Conservation (phyloP, 2,797 vertebrate species). For the Neomorphus geoffroyi region DNA sequence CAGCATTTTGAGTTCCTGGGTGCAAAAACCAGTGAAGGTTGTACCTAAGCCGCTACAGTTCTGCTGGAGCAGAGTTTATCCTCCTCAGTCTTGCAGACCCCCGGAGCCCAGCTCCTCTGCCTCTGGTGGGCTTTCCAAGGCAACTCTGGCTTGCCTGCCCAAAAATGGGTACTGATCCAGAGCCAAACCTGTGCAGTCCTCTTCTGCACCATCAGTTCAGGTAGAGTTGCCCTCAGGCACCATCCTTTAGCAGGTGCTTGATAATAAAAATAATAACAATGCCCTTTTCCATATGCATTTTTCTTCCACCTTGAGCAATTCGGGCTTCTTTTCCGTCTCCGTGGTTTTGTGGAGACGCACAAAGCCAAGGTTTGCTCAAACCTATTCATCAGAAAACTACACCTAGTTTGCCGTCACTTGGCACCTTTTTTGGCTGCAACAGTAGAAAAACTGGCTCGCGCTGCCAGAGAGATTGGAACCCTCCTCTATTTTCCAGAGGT, state of each 20-base stretch:
- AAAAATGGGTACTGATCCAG: background rate
- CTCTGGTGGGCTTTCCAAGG: background rate
- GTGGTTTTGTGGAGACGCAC: background rate
- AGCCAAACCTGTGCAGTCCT: background rate
- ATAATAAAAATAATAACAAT: background rate
- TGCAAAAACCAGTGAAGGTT: background rate
- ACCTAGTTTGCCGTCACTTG: slow-evolving; percentile 28
- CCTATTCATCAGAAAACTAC: slow-evolving; percentile 15
- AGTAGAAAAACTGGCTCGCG: slow-evolving; percentile 50
- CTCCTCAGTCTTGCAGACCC: background rate
- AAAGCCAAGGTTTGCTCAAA: background rate
- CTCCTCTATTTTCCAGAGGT: slow-evolving; percentile 42
- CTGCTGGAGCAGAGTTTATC: background rate
- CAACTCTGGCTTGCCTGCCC: background rate
- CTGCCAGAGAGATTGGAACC: background rate
- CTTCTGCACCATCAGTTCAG: background rate
- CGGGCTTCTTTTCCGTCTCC: background rate
- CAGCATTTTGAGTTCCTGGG: background rate
- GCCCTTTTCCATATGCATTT: background rate
- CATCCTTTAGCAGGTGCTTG: background rate
- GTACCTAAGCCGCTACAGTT: background rate
- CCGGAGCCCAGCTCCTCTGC: background rate
- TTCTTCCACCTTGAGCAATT: background rate
- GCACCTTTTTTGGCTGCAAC: slow-evolving; percentile 37
- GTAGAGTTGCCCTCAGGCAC: background rate